These are phyloP conservation scores for Euwallacea fornicatus DNA, from an alignment of 1,140 invertebrate genomes.

Conservation along the genomic window DNA sequence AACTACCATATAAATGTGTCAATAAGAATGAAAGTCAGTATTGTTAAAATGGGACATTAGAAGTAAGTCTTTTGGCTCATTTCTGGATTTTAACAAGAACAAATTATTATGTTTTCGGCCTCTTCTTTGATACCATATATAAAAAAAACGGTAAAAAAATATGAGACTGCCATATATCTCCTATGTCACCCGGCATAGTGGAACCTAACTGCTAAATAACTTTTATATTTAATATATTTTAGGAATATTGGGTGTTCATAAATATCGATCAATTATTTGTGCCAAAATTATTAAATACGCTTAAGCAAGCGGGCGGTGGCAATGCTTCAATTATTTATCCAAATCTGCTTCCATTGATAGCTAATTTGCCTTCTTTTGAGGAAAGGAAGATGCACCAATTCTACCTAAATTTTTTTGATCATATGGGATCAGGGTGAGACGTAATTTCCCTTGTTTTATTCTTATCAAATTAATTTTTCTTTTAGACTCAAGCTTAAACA, in stretches of 20 bases:
- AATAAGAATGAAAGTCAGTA: no score
- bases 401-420: slow-evolving; percentile 69
- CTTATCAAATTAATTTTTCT: slow-evolving; percentile 30
- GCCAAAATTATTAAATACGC: slow-evolving; percentile 68
- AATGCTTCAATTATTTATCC: slow-evolving; percentile 72
- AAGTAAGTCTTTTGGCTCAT: no score
- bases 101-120: no score
- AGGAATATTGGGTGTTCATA: slow-evolving; percentile 71
- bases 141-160: no score
- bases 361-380: slow-evolving; percentile 64
- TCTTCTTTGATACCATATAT: no score
- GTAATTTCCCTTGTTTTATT: not conserved
- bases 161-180: no score
- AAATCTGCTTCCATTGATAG: slow-evolving; percentile 72
- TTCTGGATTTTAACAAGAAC: no score
- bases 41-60: no score
- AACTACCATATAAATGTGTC: no score
- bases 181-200: no score
- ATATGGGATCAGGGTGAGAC: slow-evolving; percentile 64
- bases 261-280: slow-evolving; percentile 71
- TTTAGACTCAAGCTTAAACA: slow-evolving; percentile 59
- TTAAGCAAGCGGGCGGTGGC: slow-evolving; percentile 68
- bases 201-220: no score
- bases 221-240: slow-evolving; percentile 35
- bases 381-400: slow-evolving; percentile 57